Percentiles rank a stretch among this genome's conserved stretches.
phyloP scores from a whole-genome alignment of 2,113 vertebrate genomes.

The Perca fluviatilis region DNA sequence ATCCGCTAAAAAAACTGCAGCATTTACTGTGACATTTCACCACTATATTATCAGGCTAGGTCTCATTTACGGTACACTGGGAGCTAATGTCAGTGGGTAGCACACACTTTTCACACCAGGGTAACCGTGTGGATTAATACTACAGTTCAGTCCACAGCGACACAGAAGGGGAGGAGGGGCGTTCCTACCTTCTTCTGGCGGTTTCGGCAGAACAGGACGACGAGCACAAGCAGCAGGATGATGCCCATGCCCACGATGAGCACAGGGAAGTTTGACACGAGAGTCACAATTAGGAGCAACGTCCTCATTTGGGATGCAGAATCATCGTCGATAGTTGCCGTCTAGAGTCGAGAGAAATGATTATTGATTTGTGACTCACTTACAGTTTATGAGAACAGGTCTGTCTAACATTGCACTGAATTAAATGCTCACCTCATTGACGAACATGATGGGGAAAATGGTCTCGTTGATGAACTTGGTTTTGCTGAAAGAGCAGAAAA shows the following conservation, averaged over 20 bases:
- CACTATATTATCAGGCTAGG: background rate
- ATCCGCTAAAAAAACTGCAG: background rate
- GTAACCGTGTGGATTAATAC: slow-evolving; percentile 41
- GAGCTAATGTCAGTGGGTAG: slow-evolving; percentile 48
- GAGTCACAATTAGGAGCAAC: slow-evolving; percentile 81
- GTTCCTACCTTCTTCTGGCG: slow-evolving; percentile 84
- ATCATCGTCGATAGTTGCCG: slow-evolving; percentile 81
- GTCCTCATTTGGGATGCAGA: slow-evolving; percentile 84
- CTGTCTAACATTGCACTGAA: background rate
- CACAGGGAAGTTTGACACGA: slow-evolving; percentile 85
- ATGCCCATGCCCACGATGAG: slow-evolving; percentile 84
- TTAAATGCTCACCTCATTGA: slow-evolving; percentile 83
- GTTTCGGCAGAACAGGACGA: slow-evolving; percentile 83
- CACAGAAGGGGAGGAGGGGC: background rate
- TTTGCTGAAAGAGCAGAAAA: slow-evolving; percentile 61
- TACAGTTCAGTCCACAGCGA: background rate
- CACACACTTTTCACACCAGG: slow-evolving; percentile 21
- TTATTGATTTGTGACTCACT: slow-evolving; percentile 1
- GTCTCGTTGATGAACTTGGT: slow-evolving; percentile 82
- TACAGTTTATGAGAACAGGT: background rate
- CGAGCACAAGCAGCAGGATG: slow-evolving; percentile 82
- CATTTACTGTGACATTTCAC: slow-evolving; percentile 10
- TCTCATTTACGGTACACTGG: slow-evolving; percentile 10
- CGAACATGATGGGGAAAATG: slow-evolving; percentile 88
- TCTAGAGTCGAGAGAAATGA: slow-evolving; percentile 64